Percentiles rank a stretch among this genome's conserved stretches.
Conservation (phyloP, 2,888 invertebrate genomes). For the Hymenopus coronatus region DNA sequence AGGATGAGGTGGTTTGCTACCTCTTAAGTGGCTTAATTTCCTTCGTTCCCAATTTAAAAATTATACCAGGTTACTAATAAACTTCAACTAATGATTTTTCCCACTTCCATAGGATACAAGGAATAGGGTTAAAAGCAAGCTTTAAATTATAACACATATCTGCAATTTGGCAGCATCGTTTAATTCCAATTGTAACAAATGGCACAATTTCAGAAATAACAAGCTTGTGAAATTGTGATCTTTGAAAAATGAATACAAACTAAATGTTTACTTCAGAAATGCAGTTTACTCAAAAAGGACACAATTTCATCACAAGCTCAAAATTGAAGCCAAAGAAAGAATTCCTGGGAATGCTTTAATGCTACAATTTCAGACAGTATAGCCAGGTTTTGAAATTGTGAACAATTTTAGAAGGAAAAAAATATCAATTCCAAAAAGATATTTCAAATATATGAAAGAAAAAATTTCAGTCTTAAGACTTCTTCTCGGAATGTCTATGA, state of each 20-base stretch:
- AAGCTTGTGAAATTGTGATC: neutral
- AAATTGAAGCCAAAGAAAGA: neutral
- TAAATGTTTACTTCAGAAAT: neutral
- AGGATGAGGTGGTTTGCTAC: too few relatives aligned
- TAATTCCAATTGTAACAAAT: conserved; percentile 1
- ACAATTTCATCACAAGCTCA: neutral
- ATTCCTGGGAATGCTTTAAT: too few relatives aligned
- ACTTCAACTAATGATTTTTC: too few relatives aligned
- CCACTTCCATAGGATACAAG: neutral
- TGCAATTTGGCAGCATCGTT: conserved; percentile 8
- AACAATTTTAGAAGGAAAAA: too few relatives aligned
- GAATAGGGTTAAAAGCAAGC: neutral
- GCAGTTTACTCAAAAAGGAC: neutral
- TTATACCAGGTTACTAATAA: too few relatives aligned
- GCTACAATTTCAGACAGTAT: too few relatives aligned
- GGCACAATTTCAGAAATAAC: conserved; percentile 16
- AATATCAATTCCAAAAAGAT: neutral
- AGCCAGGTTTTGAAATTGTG: too few relatives aligned
- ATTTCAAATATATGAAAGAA: neutral
- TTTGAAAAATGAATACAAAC: neutral
- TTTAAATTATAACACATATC: neutral
- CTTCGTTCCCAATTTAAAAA: too few relatives aligned
- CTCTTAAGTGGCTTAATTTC: too few relatives aligned
- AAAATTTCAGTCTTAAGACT: neutral
- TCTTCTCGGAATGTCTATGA: neutral